These are phyloP conservation scores for Salvelinus fontinalis DNA, from an alignment of 2,113 vertebrate genomes.

Conservation along the genomic window DNA sequence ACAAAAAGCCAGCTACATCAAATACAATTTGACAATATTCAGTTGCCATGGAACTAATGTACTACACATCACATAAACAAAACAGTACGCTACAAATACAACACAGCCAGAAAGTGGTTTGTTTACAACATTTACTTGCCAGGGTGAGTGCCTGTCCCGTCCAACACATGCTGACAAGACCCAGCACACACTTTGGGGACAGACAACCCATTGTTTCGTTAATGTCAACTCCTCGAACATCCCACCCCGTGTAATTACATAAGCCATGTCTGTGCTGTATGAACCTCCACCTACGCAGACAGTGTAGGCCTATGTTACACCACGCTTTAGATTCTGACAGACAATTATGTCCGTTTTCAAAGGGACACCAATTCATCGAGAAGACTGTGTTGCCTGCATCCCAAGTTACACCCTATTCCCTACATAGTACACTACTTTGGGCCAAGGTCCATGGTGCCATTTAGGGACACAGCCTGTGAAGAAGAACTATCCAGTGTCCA, in stretches of 20 bases:
- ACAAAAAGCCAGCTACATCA: not conserved
- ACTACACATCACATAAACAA: not conserved
- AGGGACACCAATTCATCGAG: not conserved
- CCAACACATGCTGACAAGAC: slow-evolving; percentile 18
- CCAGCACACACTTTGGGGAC: slow-evolving; percentile 39
- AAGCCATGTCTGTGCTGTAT: slow-evolving; percentile 32
- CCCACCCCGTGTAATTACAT: slow-evolving; percentile 46
- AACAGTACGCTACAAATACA: not conserved
- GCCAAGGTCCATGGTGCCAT: too few relatives aligned
- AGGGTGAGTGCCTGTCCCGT: not conserved
- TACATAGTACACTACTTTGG: not conserved
- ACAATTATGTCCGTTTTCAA: slow-evolving; percentile 10
- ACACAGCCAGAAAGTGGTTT: not conserved
- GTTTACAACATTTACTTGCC: slow-evolving; percentile 23
- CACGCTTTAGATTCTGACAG: not conserved
- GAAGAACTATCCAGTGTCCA: too few relatives aligned
- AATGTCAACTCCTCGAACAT: slow-evolving; percentile 40
- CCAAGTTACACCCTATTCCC: not conserved
- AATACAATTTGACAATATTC: not conserved
- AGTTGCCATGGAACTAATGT: not conserved
- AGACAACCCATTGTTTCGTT: slow-evolving; percentile 55
- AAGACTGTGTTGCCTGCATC: not conserved
- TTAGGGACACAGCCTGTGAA: too few relatives aligned
- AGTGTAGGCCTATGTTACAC: not conserved
- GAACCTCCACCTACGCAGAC: slow-evolving; percentile 28